A percentile compares a stretch with the other conserved stretches of the same genome.
Evolutionary conservation across 2,888 invertebrate species (phyloP).

Genomic region (Microplitis deprimator): DNA sequence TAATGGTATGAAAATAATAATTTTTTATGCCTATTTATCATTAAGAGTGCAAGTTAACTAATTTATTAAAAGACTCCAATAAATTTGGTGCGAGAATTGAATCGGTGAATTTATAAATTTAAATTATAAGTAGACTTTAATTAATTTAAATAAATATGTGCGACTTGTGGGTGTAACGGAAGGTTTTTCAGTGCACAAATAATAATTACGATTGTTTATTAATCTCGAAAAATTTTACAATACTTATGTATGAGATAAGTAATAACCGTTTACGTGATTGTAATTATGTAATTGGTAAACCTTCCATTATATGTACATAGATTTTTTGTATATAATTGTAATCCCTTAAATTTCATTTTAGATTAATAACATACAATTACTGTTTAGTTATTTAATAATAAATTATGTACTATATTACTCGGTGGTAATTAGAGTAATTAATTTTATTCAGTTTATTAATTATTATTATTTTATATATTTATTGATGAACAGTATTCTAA

Average conservation of each 20-base stretch:
- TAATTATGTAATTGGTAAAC: constrained; percentile 46
- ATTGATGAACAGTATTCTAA: constrained; percentile 27
- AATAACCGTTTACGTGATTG: no score
- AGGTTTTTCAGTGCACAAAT: constrained; percentile 47
- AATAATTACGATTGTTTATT: not conserved
- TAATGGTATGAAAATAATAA: constrained; percentile 10
- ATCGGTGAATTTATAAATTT: not conserved
- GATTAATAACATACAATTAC: constrained; percentile 30
- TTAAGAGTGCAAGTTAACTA: constrained; percentile 15
- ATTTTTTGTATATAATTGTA: constrained; percentile 64
- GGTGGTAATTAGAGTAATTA: constrained; percentile 29
- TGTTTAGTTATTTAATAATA: constrained; percentile 26
- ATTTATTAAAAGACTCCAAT: constrained; percentile 8
- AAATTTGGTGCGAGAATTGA: constrained; percentile 35
- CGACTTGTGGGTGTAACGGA: constrained; percentile 54
- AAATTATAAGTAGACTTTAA: not conserved
- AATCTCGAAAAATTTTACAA: not conserved
- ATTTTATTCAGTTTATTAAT: constrained; percentile 6
- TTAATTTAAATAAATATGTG: not conserved
- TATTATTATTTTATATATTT: not conserved
- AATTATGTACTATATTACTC: constrained; percentile 51
- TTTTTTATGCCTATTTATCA: constrained; percentile 17
- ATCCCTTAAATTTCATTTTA: constrained; percentile 52
- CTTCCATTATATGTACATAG: constrained; percentile 60
- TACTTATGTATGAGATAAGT: no score